Base-by-base conservation (phyloP, 37 sponge, comb jelly and placozoan genomes). In the Agelas oroides region DNA sequence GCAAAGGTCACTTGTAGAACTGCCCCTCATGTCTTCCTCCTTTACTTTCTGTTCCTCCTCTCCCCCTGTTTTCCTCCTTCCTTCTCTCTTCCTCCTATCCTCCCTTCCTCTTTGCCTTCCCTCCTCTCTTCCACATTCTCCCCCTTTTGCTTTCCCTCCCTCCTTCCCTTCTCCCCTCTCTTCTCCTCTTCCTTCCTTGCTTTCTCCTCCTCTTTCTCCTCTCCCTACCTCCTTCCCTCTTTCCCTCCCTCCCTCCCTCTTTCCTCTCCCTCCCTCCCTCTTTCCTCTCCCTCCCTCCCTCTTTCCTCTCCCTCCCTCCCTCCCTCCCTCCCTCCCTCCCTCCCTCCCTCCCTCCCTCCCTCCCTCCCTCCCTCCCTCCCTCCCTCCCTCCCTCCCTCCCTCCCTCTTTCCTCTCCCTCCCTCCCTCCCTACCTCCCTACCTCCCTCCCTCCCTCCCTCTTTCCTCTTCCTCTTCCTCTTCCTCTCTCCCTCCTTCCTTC, bases 361-460 rank as follows among this genome's bases (percentile, higher is more conserved):
- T 70, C 71, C 34, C 33, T 70, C 71, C 71, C 71, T 15, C 71
- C 11, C 5, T 70, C 71, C 37, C 37, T 70, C 36, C 15, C 71
- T 11, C 71, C 15, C 71, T 11, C 34, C 15, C 71, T 11, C 71
- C 6, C 34, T 28, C 46, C 46, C 8, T 46, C 46, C 46, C 8
- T 8, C 46, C 3, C 8, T 8, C 3, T 8, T 46, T 46, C 6
- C 8, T 8, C 46, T 46, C 46, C 8, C 46, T 8, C 3, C 8
- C 46, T 8, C 46, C 8, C 46, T 5, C 15, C 71, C 37, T 70
- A 13, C 33, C 36, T 70, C 71, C 33, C 11, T 15, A 6, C 28
- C 71, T 70, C 71, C 32, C 34, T 5, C 34, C 32, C 71, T 40
- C 46, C 46, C 8, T 46, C 6, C 46, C 46, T 8, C 8, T 8